Evolutionary conservation across 2,888 invertebrate species (phyloP), one percentile per base, ranked within the genome.

Genomic region (Arrhopalites spinosus): DNA sequence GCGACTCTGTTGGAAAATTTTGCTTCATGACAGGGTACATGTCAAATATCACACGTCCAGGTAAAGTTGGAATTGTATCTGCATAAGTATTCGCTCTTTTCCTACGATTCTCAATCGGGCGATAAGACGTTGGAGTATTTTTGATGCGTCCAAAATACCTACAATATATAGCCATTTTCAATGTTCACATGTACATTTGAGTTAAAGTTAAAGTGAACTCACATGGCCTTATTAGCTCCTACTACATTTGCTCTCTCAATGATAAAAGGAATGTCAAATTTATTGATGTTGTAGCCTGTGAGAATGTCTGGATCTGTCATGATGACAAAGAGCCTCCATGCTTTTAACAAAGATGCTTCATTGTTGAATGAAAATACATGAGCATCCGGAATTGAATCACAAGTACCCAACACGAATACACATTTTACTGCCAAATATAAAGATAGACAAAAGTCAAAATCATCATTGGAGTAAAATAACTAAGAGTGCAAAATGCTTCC

Each of bases 281-380:
- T 80, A 17, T 78, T 78, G 30, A 80, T 79, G 50, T 81, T 81
- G 45, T 78, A 81, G 1, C 81, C 81, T 0, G 78, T 81, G 5
- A 81, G 56, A 11, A 81, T 78, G 63, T 81, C 81, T 2, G 81
- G 81, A 43, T 81, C 81, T 36, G 72, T 68, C 50, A 63, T 68
- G 29, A 76, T 36, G 23, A 81, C 73, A 53, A 81, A 79, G 17
- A 71, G 70, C 30, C 79, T 72, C 72, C 77, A 81, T 7, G 79
- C 77, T 8, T 68, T 64, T 0, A 81, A 50, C 77, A 81, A 73
- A 2, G 56, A 50, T 15, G 13, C 29, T 30, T 76, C 76, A 5
- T 53, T 47, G 23, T 73, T 74, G 59, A 79, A 81, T 23, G 77
- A 74, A 27, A 78, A 43, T 0, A 81, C 76, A 59, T 74, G 29